These are phyloP conservation scores for Nomada goodeniana DNA, from an alignment of 2,888 invertebrate genomes.

Conservation along the genomic window DNA sequence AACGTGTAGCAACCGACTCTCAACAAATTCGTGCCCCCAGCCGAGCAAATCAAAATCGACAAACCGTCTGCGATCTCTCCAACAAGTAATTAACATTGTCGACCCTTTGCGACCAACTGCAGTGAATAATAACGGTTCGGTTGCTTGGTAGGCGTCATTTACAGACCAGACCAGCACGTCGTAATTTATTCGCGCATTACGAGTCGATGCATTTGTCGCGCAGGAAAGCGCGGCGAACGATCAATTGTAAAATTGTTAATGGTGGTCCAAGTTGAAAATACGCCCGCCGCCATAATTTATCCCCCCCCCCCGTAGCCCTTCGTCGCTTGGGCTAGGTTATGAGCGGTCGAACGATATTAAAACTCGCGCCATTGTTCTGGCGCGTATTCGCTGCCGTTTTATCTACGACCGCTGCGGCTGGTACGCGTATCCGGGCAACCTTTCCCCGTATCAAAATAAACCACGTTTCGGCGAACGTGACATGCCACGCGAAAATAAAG, in stretches of 20 bases:
- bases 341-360: conserved; percentile 46
- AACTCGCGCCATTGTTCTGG: conserved; percentile 44
- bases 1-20: neutral
- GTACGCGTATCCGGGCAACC: neutral
- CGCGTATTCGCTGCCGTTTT: conserved; percentile 5
- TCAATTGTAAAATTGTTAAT: conserved; percentile 51
- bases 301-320: neutral
- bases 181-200: conserved; percentile 40
- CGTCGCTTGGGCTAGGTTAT: conserved; percentile 2
- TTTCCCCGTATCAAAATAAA: conserved; percentile 4
- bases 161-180: neutral
- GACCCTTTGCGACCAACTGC: conserved; percentile 5
- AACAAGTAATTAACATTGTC: neutral
- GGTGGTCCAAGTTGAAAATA: conserved; percentile 17
- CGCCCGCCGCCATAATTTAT: conserved; percentile 39
- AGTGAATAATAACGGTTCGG: conserved; percentile 14
- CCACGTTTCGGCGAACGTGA: neutral
- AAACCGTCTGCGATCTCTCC: neutral
- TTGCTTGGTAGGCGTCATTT: conserved; percentile 30
- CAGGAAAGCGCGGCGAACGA: conserved; percentile 18
- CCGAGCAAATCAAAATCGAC: no score
- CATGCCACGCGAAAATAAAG: conserved; percentile 10
- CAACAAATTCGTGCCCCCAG: neutral
- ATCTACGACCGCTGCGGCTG: conserved; percentile 4
- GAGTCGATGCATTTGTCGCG: conserved; percentile 3